phyloP scores from a whole-genome alignment of 2,113 vertebrate genomes.

The Prinia subflava region DNA sequence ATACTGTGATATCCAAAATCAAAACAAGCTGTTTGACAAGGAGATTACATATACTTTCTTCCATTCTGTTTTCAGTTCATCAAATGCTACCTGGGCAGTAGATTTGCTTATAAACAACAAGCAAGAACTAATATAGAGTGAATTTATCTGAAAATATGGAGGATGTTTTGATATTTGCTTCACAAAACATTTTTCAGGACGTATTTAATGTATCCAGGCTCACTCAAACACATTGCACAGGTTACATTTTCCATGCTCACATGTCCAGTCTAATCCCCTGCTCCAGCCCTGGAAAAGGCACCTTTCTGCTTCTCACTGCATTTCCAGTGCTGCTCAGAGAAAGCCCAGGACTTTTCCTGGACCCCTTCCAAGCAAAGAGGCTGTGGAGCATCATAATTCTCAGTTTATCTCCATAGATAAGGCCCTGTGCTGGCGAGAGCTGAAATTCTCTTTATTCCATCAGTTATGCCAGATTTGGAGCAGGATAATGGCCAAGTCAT shows the following conservation, averaged over 20 bases:
- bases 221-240: not conserved
- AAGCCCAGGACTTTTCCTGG: not conserved
- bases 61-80: not conserved
- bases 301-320: not conserved
- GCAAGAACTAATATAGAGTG: not conserved
- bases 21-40: slow-evolving; percentile 1
- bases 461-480: not conserved
- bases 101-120: not conserved
- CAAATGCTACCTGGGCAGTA: not conserved
- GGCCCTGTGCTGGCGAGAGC: not conserved
- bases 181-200: not conserved
- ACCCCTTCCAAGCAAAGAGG: not conserved
- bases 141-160: not conserved
- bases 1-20: slow-evolving; percentile 5
- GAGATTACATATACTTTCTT: slow-evolving; percentile 1
- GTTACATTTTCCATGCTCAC: not conserved
- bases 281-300: not conserved
- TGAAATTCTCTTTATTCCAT: not conserved
- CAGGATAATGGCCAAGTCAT: not conserved
- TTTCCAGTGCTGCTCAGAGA: not conserved
- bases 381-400: not conserved
- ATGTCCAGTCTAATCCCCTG: not conserved
- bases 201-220: not conserved
- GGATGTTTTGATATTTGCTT: not conserved
- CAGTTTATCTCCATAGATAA: not conserved